Evolutionary conservation across 2,113 vertebrate species (phyloP).

Genomic region (Capricornis sumatraensis): DNA sequence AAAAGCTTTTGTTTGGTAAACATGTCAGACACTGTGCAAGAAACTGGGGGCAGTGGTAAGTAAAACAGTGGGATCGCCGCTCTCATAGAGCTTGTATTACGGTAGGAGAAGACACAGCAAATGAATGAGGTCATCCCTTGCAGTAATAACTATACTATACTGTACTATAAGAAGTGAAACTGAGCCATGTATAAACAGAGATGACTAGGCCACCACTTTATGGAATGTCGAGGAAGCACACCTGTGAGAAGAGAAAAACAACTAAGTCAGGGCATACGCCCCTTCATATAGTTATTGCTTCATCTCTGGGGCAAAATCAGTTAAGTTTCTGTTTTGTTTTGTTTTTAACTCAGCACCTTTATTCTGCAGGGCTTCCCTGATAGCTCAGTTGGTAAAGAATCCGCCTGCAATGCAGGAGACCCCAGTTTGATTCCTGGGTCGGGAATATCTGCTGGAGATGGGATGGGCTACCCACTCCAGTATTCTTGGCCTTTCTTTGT

Average conservation of each 20-base stretch:
- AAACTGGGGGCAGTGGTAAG: not conserved
- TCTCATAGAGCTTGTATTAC: not conserved
- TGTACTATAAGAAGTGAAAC: not conserved
- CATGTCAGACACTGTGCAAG: not conserved
- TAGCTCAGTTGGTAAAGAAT: not conserved
- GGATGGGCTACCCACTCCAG: not conserved
- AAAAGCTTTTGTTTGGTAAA: not conserved
- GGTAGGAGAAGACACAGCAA: not conserved
- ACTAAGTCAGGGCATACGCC: not conserved
- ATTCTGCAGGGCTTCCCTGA: not conserved
- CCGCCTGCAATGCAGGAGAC: not conserved
- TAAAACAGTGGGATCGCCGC: accelerated
- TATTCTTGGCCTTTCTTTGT: not conserved
- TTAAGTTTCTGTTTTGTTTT: not conserved
- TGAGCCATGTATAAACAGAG: not conserved
- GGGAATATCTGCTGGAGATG: accelerated
- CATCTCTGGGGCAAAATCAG: not conserved
- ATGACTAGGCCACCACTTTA: not conserved
- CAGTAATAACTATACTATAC: not conserved
- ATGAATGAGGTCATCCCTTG: not conserved
- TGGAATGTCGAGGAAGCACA: not conserved
- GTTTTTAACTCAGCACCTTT: not conserved
- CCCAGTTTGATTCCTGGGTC: accelerated
- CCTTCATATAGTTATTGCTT: not conserved
- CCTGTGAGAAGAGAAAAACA: not conserved